Evolutionary conservation across 1,140 invertebrate species (phyloP), one percentile per base, ranked within the genome.

Genomic region (Riptortus pedestris): DNA sequence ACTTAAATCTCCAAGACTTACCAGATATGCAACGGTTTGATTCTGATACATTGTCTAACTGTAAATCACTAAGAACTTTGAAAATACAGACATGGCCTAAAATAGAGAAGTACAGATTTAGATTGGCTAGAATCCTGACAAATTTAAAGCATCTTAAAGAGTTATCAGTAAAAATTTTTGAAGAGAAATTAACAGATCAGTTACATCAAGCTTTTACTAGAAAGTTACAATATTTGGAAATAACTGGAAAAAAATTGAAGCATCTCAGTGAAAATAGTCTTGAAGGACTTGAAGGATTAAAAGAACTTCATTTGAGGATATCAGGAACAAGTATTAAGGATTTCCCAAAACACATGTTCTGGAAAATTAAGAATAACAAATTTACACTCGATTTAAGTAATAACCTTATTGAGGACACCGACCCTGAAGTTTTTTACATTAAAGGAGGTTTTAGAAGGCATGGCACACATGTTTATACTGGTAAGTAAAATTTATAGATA

Each of bases 401-500:
- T 70, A 93, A 93, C 77, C 82, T 86, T 75, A 82, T 92, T 67
- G 83, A 84, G 59, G 84, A 84, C 58, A 75, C 92, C 28, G 85
- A 84, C 74, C 87, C 88, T 28, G 85, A 87, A 18, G 83, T 87
- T 28, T 86, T 92, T 69, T 93, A 92, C 73, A 85, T 86, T 1
- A 91, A 91, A 73, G 84, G 85, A 3, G 85, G 85, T 28, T 91
- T 88, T 88, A 88, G 90, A 74, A 83, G 84, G 66, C 83, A 88
- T 48, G 88, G 88, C 22, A 91, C 88, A 7, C 87, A 85, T 71
- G 79, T 87, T 72, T 80, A 88, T 51, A 83, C 85, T 75, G 86
- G 86, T 87, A 75, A 78, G 72, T n/a, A n/a, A n/a, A n/a, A n/a
- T n/a, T n/a, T n/a, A n/a, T n/a, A n/a, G n/a, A n/a, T n/a, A n/a